Percentiles rank a stretch among this genome's conserved stretches.
Evolutionary conservation across 2,797 vertebrate genomes (phyloP).

Genomic region (Liparis tanakae): DNA sequence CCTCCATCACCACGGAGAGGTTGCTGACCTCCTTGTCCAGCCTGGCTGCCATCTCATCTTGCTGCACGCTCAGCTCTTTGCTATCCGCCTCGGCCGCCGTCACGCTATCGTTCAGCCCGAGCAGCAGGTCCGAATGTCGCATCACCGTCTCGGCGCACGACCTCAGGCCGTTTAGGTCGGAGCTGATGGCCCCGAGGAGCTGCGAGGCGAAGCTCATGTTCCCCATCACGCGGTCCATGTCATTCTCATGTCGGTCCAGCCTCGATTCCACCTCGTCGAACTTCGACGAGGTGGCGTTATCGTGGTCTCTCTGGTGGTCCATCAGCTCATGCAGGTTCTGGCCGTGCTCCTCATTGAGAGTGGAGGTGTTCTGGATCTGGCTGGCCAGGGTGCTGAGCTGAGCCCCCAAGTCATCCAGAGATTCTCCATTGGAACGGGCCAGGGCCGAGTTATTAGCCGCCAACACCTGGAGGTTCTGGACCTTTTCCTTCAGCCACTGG

Average conservation of each 20-base stretch:
- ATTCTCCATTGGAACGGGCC: constrained; percentile 91
- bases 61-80: constrained; percentile 83
- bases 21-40: constrained; percentile 79
- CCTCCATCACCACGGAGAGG: constrained; percentile 94
- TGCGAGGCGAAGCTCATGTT: constrained; percentile 81
- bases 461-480: constrained; percentile 91
- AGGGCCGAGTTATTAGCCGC: constrained; percentile 92
- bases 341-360: constrained; percentile 84
- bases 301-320: constrained; percentile 84
- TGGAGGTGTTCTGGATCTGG: constrained; percentile 92
- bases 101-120: constrained; percentile 88
- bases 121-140: constrained; percentile 89
- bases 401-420: constrained; percentile 90
- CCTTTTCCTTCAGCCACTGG: constrained; percentile 94
- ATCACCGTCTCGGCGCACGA: constrained; percentile 92
- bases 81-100: constrained; percentile 87
- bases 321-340: constrained; percentile 84
- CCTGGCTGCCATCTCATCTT: constrained; percentile 73
- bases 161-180: constrained; percentile 91
- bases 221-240: constrained; percentile 80
- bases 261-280: constrained; percentile 77
- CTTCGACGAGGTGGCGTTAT: constrained; percentile 76
- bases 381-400: constrained; percentile 89
- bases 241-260: constrained; percentile 75
- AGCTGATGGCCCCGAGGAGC: constrained; percentile 85